Evolutionary conservation across 2,113 vertebrate species (phyloP).

Genomic region (Scatophagus argus): DNA sequence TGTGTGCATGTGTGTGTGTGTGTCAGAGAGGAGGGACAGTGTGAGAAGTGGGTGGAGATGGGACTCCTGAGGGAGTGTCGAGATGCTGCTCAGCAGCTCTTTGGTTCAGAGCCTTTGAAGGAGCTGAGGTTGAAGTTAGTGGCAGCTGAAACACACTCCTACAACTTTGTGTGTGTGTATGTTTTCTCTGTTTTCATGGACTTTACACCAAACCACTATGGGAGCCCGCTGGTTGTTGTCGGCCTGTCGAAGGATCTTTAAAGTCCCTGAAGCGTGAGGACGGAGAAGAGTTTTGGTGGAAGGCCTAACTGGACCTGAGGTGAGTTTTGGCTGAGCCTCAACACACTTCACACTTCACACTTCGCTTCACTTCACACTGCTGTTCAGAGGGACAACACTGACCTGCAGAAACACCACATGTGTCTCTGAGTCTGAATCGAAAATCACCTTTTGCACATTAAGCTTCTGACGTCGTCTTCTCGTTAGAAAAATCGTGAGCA

Average conservation of each 20-base stretch:
- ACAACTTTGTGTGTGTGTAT: neutral
- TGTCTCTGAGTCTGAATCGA: too few species aligned
- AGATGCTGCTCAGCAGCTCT: constrained; percentile 71
- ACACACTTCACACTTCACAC: too few species aligned
- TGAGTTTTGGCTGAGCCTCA: too few species aligned
- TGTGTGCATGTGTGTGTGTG: constrained; percentile 35
- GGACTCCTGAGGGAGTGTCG: constrained; percentile 77
- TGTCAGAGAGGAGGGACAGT: constrained; percentile 72
- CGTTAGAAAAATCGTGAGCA: neutral
- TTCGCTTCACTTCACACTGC: constrained; percentile 18
- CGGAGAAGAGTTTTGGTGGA: constrained; percentile 28
- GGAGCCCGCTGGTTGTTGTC: constrained; percentile 17
- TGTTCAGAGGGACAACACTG: constrained; percentile 24
- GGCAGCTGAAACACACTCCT: constrained; percentile 16
- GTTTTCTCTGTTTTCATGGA: constrained; percentile 4
- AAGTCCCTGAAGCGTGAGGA: constrained; percentile 55
- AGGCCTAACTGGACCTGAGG: constrained; percentile 63
- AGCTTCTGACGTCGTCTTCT: neutral
- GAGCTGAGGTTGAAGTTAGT: constrained; percentile 54
- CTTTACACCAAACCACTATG: constrained; percentile 54
- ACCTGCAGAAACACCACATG: too few species aligned
- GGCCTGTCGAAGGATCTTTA: constrained; percentile 47
- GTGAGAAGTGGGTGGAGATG: constrained; percentile 81
- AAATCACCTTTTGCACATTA: neutral
- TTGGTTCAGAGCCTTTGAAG: constrained; percentile 60